phyloP scores from a whole-genome alignment of 2,888 invertebrate species.

The Pterostichus niger region DNA sequence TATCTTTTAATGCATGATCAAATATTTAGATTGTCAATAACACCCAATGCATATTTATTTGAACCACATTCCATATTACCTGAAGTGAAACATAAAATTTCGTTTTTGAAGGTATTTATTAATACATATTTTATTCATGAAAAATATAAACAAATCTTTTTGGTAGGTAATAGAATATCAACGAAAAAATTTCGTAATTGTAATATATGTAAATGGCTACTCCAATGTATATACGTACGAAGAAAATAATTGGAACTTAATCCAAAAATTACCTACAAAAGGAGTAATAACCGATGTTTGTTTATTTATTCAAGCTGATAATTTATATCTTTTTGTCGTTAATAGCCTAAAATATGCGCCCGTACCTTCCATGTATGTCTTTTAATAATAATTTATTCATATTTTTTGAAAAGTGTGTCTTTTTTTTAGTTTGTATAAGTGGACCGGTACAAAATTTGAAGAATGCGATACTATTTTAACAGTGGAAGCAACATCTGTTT shows the following conservation, averaged over 20 bases:
- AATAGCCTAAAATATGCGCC: constrained; percentile 11
- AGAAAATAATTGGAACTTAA: constrained; percentile 39
- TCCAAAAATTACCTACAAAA: constrained; percentile 2
- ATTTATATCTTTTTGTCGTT: constrained; percentile 40
- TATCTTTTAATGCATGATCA: constrained; percentile 47
- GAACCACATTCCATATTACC: constrained; percentile 43
- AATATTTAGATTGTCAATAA: constrained; percentile 39
- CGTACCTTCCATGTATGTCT: constrained; percentile 33
- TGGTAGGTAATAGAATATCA: constrained; percentile 37
- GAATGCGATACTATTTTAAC: constrained; percentile 45
- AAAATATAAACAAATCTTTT: not conserved
- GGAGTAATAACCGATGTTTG: constrained; percentile 23
- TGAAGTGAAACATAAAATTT: constrained; percentile 22
- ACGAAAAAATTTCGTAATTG: not conserved
- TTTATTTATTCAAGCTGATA: constrained; percentile 38
- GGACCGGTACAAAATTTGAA: constrained; percentile 29
- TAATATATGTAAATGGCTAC: constrained; percentile 28
- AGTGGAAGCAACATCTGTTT: constrained; percentile 17
- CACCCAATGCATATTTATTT: constrained; percentile 14
- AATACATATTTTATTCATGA: not conserved
- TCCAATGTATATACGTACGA: constrained; percentile 18
- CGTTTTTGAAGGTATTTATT: constrained; percentile 37
- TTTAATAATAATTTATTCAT: not conserved
- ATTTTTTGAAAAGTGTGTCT: not conserved
- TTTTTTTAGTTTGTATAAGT: constrained; percentile 38